Evolutionary conservation across 2,797 vertebrate genomes (phyloP).

Genomic region (Morus bassanus): DNA sequence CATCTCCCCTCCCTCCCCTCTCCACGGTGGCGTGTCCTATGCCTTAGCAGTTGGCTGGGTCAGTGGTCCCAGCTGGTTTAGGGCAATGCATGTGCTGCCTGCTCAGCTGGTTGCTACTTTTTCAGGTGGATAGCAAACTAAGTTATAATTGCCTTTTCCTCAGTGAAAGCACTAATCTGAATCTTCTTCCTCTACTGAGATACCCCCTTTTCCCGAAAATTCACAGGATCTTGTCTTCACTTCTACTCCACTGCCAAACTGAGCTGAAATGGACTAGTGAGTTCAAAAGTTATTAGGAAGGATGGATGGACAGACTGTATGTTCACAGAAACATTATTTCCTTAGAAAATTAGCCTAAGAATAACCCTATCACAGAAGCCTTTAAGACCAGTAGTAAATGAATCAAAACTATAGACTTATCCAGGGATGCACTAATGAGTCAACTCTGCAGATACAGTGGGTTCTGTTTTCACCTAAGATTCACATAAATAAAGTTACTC

Average conservation of each 20-base stretch:
- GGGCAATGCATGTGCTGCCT: neutral
- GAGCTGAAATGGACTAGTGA: neutral
- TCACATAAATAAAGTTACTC: neutral
- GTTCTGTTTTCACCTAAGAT: neutral
- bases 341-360: neutral
- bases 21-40: rapidly evolving
- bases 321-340: neutral
- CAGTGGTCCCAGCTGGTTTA: neutral
- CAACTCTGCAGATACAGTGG: neutral
- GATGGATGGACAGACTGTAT: neutral
- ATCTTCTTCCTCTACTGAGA: neutral
- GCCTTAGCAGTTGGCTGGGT: neutral
- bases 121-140: neutral
- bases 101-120: neutral
- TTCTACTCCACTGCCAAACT: neutral
- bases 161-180: neutral
- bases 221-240: neutral
- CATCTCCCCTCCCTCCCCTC: neutral
- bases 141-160: neutral
- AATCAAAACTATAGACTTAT: neutral
- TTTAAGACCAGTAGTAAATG: neutral
- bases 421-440: neutral
- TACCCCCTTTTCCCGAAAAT: neutral
- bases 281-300: neutral
- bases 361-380: neutral